Evolutionary conservation across 2,797 vertebrate genomes (phyloP).

Genomic region (Myotis findleyi): DNA sequence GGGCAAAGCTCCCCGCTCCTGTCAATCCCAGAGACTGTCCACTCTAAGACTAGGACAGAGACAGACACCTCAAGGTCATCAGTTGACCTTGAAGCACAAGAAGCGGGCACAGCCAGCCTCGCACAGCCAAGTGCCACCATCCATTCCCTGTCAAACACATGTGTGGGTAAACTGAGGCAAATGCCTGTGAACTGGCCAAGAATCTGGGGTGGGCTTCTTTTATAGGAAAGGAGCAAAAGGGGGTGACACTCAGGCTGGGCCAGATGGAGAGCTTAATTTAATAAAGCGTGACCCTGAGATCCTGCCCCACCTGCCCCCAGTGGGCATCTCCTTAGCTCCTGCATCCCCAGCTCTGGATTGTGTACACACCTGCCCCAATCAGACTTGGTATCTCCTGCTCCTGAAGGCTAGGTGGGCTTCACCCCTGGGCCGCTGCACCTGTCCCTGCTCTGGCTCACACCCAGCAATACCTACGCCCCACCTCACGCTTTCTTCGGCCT

Average conservation of each 20-base stretch:
- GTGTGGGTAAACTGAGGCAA: neutral
- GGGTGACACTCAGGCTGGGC: accelerated
- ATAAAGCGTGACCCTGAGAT: neutral
- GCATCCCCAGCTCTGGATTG: neutral
- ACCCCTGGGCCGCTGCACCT: neutral
- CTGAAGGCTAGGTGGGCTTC: neutral
- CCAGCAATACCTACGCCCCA: accelerated
- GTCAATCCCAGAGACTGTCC: neutral
- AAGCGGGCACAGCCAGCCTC: neutral
- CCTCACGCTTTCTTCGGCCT: neutral
- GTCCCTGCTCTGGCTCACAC: accelerated
- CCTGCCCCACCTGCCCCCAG: no score
- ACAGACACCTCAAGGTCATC: neutral
- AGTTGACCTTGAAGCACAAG: neutral
- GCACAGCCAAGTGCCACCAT: neutral
- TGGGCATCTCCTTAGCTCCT: neutral
- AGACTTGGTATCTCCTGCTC: neutral
- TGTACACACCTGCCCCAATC: neutral
- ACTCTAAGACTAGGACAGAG: neutral
- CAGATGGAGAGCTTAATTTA: neutral
- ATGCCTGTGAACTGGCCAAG: neutral
- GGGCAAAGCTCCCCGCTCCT: neutral
- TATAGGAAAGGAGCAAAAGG: neutral
- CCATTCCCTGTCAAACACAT: neutral
- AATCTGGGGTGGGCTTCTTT: neutral